A percentile compares a stretch with the other conserved stretches of the same genome.
Conservation (phyloP, 2,797 vertebrate species). For the Cottoperca gobio region DNA sequence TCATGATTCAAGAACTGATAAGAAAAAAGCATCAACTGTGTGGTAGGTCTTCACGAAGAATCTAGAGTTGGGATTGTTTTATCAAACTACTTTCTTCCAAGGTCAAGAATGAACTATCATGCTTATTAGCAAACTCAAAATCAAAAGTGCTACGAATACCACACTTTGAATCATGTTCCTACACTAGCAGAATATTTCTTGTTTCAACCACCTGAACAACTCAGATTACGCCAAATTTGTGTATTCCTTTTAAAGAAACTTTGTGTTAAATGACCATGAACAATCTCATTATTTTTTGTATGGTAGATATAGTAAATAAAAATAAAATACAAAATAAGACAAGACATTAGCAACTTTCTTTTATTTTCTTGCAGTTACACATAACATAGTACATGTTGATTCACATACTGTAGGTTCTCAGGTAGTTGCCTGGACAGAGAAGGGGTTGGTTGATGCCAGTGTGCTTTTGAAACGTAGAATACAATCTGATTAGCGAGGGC, state of each 20-base stretch:
- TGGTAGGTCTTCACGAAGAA: too few species aligned
- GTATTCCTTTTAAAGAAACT: neutral
- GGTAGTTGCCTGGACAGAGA: conserved; percentile 42
- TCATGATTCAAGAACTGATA: neutral
- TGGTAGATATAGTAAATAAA: neutral
- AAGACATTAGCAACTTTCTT: conserved; percentile 46
- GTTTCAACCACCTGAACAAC: neutral
- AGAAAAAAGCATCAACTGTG: too few species aligned
- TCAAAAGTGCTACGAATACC: too few species aligned
- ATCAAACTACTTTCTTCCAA: neutral
- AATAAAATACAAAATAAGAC: neutral
- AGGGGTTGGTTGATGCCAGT: conserved; percentile 42
- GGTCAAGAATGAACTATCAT: neutral
- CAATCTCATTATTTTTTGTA: neutral
- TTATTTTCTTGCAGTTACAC: conserved; percentile 77
- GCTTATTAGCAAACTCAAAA: too few species aligned
- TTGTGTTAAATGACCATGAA: neutral
- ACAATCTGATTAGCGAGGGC: conserved; percentile 33
- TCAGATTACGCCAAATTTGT: neutral
- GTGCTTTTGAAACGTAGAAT: conserved; percentile 67
- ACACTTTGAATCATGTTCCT: neutral
- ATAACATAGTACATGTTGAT: conserved; percentile 62
- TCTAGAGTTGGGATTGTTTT: neutral
- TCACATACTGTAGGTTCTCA: conserved; percentile 61
- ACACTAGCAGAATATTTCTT: neutral